Conservation (phyloP, 2,888 invertebrate genomes). For the Eumerus sabulonum region DNA sequence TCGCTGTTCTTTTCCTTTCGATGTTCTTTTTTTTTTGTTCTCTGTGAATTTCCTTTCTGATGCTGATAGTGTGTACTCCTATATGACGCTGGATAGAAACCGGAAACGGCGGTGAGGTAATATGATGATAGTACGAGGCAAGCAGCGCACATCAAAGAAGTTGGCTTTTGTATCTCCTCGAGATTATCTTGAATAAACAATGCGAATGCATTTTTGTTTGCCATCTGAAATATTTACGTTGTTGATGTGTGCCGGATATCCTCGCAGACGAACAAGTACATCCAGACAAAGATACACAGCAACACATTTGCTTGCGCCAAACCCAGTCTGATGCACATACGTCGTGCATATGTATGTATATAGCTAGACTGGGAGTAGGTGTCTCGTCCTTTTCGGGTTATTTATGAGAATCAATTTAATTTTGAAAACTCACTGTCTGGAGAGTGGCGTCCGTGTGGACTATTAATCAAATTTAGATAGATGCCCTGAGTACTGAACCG, state of each 20-base stretch:
- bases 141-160: slow-evolving; percentile 44
- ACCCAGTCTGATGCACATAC: no score
- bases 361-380: slow-evolving; percentile 14
- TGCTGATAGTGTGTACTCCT: slow-evolving; percentile 4
- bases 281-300: background rate
- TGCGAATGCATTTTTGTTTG: slow-evolving; percentile 58
- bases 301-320: no score
- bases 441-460: slow-evolving; percentile 21
- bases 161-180: slow-evolving; percentile 39
- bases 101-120: background rate
- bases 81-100: background rate
- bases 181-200: slow-evolving; percentile 57
- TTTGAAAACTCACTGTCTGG: slow-evolving; percentile 31
- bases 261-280: slow-evolving; percentile 39
- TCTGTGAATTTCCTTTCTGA: slow-evolving; percentile 27
- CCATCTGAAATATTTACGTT: slow-evolving; percentile 50
- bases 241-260: slow-evolving; percentile 53
- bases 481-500: background rate
- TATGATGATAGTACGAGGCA: slow-evolving; percentile 20
- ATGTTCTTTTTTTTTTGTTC: slow-evolving; percentile 1
- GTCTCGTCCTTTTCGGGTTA: slow-evolving; percentile 25
- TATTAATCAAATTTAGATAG: slow-evolving; percentile 42
- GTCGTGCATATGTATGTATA: no score
- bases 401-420: slow-evolving; percentile 53
- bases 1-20: slow-evolving; percentile 10